Percentiles rank a stretch among this genome's conserved stretches.
Conservation (phyloP, 2,888 invertebrate genomes). For the Ganaspis brasiliensis region DNA sequence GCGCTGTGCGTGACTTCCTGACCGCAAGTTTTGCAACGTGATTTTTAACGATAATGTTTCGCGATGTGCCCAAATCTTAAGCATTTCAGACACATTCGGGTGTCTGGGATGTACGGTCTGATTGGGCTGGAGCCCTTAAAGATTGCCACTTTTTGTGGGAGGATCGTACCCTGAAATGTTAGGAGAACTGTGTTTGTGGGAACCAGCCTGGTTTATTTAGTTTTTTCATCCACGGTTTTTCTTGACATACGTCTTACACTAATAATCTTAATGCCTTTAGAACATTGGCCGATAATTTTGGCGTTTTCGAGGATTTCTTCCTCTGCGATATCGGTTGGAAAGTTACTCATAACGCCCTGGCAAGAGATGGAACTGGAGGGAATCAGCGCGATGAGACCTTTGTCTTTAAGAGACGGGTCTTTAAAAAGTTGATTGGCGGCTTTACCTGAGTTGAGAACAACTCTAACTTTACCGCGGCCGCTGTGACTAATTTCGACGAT, state of each 20-base stretch:
- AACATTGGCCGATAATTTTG: background rate
- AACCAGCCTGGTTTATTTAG: background rate
- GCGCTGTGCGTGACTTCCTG: background rate
- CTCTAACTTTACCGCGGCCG: background rate
- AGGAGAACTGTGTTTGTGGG: background rate
- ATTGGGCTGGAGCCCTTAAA: background rate
- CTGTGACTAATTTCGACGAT: background rate
- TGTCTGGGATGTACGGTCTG: background rate
- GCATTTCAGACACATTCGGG: background rate
- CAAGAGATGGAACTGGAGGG: background rate
- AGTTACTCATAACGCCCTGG: background rate
- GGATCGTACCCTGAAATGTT: background rate
- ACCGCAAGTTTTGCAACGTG: background rate
- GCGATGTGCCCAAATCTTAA: background rate
- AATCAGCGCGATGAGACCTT: background rate
- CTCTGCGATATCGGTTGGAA: background rate
- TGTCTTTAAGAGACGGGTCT: background rate
- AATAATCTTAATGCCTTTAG: background rate
- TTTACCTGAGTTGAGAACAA: background rate
- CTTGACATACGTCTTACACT: background rate
- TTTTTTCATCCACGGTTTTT: background rate
- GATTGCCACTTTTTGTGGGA: background rate
- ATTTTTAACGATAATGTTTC: background rate
- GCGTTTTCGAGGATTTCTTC: background rate
- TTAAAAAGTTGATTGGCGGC: background rate